Evolutionary conservation across 2,888 invertebrate species (phyloP).

Genomic region (Leuctra nigra): DNA sequence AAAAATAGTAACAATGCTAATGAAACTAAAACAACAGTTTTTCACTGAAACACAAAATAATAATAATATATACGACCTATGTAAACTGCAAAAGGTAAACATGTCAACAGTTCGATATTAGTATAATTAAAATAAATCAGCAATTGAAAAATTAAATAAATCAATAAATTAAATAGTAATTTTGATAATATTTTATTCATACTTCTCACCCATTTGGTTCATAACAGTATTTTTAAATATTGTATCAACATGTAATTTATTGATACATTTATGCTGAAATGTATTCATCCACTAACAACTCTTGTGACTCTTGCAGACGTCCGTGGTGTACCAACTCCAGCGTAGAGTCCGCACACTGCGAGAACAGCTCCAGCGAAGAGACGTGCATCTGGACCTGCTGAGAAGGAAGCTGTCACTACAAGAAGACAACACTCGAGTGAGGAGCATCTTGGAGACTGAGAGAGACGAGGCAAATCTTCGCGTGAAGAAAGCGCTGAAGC

Average conservation of each 20-base stretch:
- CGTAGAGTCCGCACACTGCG: conserved; percentile 75
- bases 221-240: too few species aligned
- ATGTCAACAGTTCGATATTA: too few species aligned
- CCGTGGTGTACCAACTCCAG: conserved; percentile 84
- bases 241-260: too few species aligned
- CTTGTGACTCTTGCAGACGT: conserved; percentile 49
- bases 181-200: neutral
- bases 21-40: too few species aligned
- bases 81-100: too few species aligned
- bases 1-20: too few species aligned
- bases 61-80: too few species aligned
- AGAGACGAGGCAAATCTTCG: conserved; percentile 46
- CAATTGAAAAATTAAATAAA: neutral
- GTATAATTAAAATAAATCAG: too few species aligned
- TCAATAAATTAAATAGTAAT: neutral
- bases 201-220: neutral
- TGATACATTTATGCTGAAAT: too few species aligned
- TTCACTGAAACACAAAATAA: too few species aligned
- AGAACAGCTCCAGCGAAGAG: conserved; percentile 87
- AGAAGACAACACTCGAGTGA: conserved; percentile 63
- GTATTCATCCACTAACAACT: too few species aligned
- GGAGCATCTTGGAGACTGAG: conserved; percentile 50
- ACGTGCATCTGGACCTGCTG: conserved; percentile 83
- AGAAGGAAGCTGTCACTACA: conserved; percentile 80
- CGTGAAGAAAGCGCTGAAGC: conserved; percentile 72